phyloP scores from a whole-genome alignment of 1,140 invertebrate species.

The Pseudachorutes palmiensis region DNA sequence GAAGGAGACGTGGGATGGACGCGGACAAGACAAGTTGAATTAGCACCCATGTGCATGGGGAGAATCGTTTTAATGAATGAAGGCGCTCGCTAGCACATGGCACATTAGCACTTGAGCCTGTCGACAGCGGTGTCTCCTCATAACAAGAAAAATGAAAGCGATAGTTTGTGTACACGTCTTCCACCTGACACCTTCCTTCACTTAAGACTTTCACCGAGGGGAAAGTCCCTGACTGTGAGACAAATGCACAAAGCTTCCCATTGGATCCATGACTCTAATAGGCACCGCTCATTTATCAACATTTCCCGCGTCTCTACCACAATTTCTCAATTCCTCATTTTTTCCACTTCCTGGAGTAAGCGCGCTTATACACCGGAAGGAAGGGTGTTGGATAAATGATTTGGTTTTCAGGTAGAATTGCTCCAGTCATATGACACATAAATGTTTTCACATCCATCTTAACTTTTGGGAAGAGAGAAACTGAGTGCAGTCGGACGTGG shows the following conservation, averaged over 20 bases:
- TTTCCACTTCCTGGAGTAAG: not conserved
- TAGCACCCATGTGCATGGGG: not conserved
- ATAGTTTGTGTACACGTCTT: constrained; percentile 4
- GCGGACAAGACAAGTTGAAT: not conserved
- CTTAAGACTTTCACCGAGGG: not conserved
- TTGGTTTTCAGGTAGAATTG: constrained; percentile 9
- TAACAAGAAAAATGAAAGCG: constrained; percentile 8
- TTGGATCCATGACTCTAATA: constrained; percentile 7
- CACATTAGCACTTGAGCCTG: constrained; percentile 4
- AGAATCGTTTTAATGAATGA: not conserved
- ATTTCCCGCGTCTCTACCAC: not conserved
- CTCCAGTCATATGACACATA: constrained; percentile 2
- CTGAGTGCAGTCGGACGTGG: too few relatives aligned
- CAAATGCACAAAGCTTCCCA: not conserved
- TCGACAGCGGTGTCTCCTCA: not conserved
- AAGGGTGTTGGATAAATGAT: not conserved
- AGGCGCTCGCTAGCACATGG: constrained; percentile 1
- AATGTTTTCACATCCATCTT: constrained; percentile 8
- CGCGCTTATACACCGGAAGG: not conserved
- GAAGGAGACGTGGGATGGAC: not conserved
- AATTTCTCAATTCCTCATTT: constrained; percentile 9
- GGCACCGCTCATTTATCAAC: constrained; percentile 9
- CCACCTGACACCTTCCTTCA: constrained; percentile 8
- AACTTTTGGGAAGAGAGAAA: not conserved
- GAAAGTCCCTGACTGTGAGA: not conserved